Base-by-base conservation (phyloP, 2,113 vertebrate genomes). In the Leucosticte australis region DNA sequence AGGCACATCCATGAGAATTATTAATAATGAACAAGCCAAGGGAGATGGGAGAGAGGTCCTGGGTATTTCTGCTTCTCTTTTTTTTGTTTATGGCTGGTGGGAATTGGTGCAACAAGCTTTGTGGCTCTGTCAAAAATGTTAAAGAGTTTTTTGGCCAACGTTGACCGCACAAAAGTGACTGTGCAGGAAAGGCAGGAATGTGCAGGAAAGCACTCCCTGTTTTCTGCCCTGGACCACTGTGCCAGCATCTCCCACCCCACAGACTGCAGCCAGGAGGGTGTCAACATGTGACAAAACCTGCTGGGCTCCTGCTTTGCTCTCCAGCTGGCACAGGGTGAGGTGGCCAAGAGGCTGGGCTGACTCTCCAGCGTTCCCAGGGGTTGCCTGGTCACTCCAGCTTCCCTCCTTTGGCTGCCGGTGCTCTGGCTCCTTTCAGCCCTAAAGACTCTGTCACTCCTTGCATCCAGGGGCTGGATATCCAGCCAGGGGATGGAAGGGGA, bases 121-220 rank as follows among this genome's bases (percentile, higher is more conserved):
- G 15, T 67, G 35, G 52, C 15, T 78, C 52, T 60, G 69, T 92
- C 15, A 23, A 28, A 47, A 24, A 19, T 9, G 17, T 39, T 74
- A 23, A 49, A 55, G 73, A 19, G 31, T 27, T 90, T 31, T 76
- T 44, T 68, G 27, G 33, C 50, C 52, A n/a, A 3, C 0, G 0
- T 4, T 76, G 39, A 60, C 23, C 41, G 5, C 27, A 33, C 15
- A 59, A 18, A 90, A 85, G 33, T 63, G 30, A 37, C 28, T 76
- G 50, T 31, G 14, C 0, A 0, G 21, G 30, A 23, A 88, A 60
- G 22, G 42, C 33, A 75, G 30, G 63, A 46, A 50, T 0, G 0
- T 33, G 57, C 30, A 78, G 75, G 21, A 41, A 47, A 85, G 14
- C 50, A 65, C 11, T 49, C 37, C 57, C n/a, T 42, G 0, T 57